A percentile compares a stretch with the other conserved stretches of the same genome.
These are phyloP conservation scores for Dendrolimus pini DNA, from an alignment of 2,888 invertebrate genomes.

Conservation along the genomic window DNA sequence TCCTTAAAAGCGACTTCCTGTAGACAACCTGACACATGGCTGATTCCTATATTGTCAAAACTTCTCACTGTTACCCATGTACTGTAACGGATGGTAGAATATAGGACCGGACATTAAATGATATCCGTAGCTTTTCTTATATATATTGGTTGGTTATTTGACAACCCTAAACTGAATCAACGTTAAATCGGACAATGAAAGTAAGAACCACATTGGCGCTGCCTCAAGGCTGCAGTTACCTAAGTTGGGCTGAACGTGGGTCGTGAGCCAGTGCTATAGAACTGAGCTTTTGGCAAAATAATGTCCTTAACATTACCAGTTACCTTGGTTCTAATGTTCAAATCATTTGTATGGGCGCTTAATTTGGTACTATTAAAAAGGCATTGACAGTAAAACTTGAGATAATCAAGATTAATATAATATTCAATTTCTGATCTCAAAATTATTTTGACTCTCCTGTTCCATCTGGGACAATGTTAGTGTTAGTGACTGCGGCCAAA, in stretches of 20 bases:
- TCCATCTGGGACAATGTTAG: too few species aligned
- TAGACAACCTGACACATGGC: too few species aligned
- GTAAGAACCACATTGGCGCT: constrained; percentile 60
- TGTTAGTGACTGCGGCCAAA: too few species aligned
- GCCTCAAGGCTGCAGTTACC: constrained; percentile 56
- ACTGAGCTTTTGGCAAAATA: constrained; percentile 12
- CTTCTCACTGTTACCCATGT: too few species aligned
- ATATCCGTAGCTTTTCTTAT: too few species aligned
- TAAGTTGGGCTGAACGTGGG: constrained; percentile 53
- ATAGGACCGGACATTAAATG: too few species aligned
- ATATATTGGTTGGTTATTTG: not conserved
- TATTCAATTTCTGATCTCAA: too few species aligned
- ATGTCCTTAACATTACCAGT: constrained; percentile 20
- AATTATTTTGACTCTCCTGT: too few species aligned
- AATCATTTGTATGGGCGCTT: not conserved
- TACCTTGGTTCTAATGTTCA: constrained; percentile 7
- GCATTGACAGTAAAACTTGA: not conserved
- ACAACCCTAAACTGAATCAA: constrained; percentile 12
- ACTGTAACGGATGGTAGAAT: too few species aligned
- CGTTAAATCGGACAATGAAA: constrained; percentile 59
- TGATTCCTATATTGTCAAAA: too few species aligned
- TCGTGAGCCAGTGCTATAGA: constrained; percentile 32
- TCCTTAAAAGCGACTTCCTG: too few species aligned
- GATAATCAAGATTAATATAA: not conserved
- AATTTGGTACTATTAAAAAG: not conserved